Base-by-base conservation (phyloP, 2,888 invertebrate genomes). In the Himalopsyche anomala region DNA sequence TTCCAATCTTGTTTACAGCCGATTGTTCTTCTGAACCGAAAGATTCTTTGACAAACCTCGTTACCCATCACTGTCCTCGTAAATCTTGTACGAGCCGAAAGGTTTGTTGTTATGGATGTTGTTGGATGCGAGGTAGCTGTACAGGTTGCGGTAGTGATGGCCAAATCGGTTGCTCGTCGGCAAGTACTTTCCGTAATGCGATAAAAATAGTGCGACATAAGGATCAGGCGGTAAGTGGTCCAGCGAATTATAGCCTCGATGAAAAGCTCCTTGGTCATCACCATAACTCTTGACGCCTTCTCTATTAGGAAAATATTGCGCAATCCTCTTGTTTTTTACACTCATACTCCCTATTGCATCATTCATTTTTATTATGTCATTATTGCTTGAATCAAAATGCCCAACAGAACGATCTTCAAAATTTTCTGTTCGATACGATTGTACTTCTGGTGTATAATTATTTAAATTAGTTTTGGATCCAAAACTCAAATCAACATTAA, bases 71-170 rank as follows among this genome's bases (percentile, higher is more conserved):
- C 89, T 89, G 89, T 92, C 91, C 88, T 92, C 91, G 87, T 91
- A 90, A 86, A 88, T 88, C 89, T 95, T 95, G 90, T 95, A 95
- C 54, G 92, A 91, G 74, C 95, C 95, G 89, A 95, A 95, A 0
- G 95, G 95, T 90, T 93, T 92, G 90, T 94, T 95, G 89, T 95
- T 95, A 90, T 95, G 95, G 89, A 95, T 94, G 90, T 95, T 95
- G 90, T 95, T 95, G 9, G 94, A 93, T 28, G 95, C 95, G 89
- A 93, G 91, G 90, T 95, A 94, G 0, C 95, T 94, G 89, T 95
- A 95, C 82, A 94, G 90, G 89, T 94, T 94, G 87, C 91, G 91
- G 87, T 92, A 93, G 86, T 91, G 80, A 82, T 85, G 88, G 28
- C 87, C 80, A 62, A 90, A 89, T 55, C 90, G 89, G 40, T 90